Evolutionary conservation across 2,797 vertebrate species (phyloP), one percentile per base, ranked within the genome.

Genomic region (Dendrocincla fuliginosa): DNA sequence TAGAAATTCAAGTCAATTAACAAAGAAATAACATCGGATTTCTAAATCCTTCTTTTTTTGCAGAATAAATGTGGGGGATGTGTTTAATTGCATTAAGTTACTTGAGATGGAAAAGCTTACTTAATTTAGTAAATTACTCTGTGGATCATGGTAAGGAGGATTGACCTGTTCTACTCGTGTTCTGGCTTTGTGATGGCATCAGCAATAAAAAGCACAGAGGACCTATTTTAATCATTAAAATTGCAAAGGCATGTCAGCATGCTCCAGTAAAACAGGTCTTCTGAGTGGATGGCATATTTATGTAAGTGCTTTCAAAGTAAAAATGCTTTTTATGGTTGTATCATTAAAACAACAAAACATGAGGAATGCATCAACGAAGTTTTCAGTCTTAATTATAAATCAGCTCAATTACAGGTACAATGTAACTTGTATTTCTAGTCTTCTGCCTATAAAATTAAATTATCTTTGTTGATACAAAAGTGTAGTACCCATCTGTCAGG

Each of bases 171-270:
- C 61, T 56, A 8, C 49, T 93, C 0, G 0, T 60, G 52, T 87
- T 87, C 77, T 76, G 74, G 39, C 59, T 96, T 94, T 84, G 44
- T 87, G 92, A 87, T 94, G 65, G 65, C 85, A 85, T 95, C 93
- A 93, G 95, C 78, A 95, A 65, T 92, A 94, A 94, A 92, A 96
- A 69, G 69, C 84, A 81, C 65, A 78, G 65, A 79, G 77, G 80
- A 57, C 82, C n/a, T 81, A 71, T 92, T 89, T 95, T 92, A 96
- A 93, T 94, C 78, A 87, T 89, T 87, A 80, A 95, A 94, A 95
- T 94, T 83, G 82, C 76, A 91, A 64, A 92, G 57, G 17, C 85
- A 81, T 85, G 87, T 90, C 89, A 93, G 76, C 85, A 87, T 86
- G 57, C 44, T 93, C 50, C 78, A 77, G 57, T 42, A 69, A 86